phyloP scores from a whole-genome alignment of 2,113 vertebrate species.

The Bombycilla garrulus region DNA sequence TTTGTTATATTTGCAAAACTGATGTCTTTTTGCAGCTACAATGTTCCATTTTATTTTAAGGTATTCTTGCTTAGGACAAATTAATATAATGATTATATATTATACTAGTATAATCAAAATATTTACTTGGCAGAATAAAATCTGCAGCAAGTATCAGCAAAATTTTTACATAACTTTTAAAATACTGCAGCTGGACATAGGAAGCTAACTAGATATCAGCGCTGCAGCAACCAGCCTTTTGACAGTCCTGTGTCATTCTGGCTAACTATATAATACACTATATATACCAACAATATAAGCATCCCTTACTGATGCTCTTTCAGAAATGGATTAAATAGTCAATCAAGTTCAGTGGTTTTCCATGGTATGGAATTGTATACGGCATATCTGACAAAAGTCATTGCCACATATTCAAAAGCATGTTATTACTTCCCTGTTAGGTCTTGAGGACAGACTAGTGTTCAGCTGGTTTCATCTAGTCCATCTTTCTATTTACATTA shows the following conservation, averaged over 20 bases:
- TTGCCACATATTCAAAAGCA: slow-evolving; percentile 56
- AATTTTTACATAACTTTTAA: slow-evolving; percentile 31
- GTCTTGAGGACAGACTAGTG: slow-evolving; percentile 72
- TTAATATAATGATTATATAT: not conserved
- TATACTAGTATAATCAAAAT: not conserved
- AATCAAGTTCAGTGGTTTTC: slow-evolving; percentile 47
- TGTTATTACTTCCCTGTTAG: slow-evolving; percentile 55
- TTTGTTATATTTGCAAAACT: not conserved
- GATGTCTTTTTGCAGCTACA: not conserved
- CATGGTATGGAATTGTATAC: slow-evolving; percentile 13
- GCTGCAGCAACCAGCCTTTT: not conserved
- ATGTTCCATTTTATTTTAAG: not conserved
- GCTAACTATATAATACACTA: not conserved
- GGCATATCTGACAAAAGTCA: slow-evolving; percentile 66
- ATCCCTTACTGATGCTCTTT: slow-evolving; percentile 35
- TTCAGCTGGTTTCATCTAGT: slow-evolving; percentile 71
- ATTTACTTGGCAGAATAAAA: not conserved
- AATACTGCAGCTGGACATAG: not conserved
- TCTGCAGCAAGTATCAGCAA: not conserved
- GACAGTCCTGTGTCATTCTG: slow-evolving; percentile 53
- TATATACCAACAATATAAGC: not conserved
- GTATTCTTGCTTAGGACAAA: not conserved
- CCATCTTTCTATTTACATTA: slow-evolving; percentile 72
- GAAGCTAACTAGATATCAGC: not conserved
- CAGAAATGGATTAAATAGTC: slow-evolving; percentile 65